phyloP scores from a whole-genome alignment of 2,113 vertebrate genomes.

The Phalacrocorax pelagicus region DNA sequence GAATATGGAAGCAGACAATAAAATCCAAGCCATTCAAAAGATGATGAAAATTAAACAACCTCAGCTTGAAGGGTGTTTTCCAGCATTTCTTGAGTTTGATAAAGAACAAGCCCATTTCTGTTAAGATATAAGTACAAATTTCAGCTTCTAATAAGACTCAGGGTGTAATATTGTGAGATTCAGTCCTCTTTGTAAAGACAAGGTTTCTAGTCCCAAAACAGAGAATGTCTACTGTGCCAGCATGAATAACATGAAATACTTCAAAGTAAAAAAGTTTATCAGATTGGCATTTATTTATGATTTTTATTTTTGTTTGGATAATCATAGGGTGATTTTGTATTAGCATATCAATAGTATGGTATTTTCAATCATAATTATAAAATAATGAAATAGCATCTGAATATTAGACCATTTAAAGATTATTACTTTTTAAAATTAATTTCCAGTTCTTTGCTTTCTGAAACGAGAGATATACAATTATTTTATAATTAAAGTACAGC shows the following conservation, averaged over 20 bases:
- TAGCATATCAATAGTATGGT: not conserved
- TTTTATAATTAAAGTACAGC: not conserved
- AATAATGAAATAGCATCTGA: not conserved
- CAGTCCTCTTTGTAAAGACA: fast-evolving
- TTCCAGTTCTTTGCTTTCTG: not conserved
- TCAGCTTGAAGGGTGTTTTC: not conserved
- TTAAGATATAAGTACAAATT: not conserved
- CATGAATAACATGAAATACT: not conserved
- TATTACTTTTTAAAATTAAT: not conserved
- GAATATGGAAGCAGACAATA: not conserved
- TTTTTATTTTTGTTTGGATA: not conserved
- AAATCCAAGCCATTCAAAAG: not conserved
- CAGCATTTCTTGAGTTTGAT: not conserved
- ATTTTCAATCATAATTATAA: not conserved
- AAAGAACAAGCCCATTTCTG: not conserved
- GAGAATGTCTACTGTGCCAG: not conserved
- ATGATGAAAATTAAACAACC: not conserved
- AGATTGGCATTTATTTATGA: not conserved
- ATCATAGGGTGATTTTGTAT: not conserved
- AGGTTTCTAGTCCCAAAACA: not conserved
- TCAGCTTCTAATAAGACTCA: not conserved
- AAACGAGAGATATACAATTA: not conserved
- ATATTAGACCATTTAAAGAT: not conserved
- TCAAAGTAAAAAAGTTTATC: not conserved
- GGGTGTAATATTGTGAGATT: not conserved